Conservation (phyloP, 2,797 vertebrate genomes). For the Alfaro cultratus region DNA sequence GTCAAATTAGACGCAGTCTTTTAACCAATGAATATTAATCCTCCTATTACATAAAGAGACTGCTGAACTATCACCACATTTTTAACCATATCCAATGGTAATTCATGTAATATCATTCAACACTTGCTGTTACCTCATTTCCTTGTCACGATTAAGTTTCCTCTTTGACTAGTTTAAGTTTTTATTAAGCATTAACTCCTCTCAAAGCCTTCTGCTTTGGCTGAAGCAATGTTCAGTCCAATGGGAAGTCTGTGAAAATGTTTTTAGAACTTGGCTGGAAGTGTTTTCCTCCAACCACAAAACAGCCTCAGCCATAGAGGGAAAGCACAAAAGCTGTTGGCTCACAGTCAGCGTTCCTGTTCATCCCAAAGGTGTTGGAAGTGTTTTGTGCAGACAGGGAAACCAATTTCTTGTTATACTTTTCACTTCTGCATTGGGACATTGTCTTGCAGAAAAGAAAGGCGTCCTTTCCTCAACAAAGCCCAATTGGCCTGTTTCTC, state of each 20-base stretch:
- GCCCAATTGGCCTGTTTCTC: background rate
- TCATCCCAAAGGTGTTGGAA: conserved; percentile 4
- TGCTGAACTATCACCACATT: conserved; percentile 5
- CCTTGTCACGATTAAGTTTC: background rate
- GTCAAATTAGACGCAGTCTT: conserved; percentile 21
- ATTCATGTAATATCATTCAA: conserved; percentile 6
- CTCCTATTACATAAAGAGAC: background rate
- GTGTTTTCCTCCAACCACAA: conserved; percentile 3
- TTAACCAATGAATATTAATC: conserved; percentile 24
- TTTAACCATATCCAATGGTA: conserved; percentile 7
- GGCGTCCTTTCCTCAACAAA: background rate
- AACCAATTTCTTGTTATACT: background rate
- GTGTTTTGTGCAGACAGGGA: background rate
- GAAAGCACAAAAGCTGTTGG: conserved; percentile 3
- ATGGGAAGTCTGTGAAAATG: background rate
- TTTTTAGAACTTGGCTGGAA: background rate
- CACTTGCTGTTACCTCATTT: conserved; percentile 3
- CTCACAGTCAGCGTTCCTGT: background rate
- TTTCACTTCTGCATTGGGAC: background rate
- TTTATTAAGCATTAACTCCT: background rate
- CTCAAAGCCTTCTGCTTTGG: background rate
- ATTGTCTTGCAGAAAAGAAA: background rate
- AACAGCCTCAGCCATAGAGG: background rate
- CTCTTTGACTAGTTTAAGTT: background rate
- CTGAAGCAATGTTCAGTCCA: conserved; percentile 6